Base-by-base conservation (phyloP, 2,113 vertebrate species). In the Lagopus leucura region DNA sequence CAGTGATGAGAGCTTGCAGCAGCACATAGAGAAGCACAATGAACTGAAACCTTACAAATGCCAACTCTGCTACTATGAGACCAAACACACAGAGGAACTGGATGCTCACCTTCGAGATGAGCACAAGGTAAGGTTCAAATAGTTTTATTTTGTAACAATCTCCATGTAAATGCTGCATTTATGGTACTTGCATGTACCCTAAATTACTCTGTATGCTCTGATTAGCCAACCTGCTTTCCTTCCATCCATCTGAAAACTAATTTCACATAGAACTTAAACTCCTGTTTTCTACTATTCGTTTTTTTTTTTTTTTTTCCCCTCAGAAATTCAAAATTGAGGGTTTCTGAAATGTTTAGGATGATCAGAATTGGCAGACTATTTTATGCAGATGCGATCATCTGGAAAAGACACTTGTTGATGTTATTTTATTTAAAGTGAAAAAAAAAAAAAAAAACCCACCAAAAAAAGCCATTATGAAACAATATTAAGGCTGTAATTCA, bases 11-110 rank as follows among this genome's bases (percentile, higher is more conserved):
- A 98, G 98, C 92, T 98, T 99, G 95, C 99, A 99, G 98, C 98
- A 98, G 76, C 99, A 99, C 98, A 98, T 99, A 95, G 98, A 98
- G 96, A 99, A 99, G 98, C 99, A 99, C 96, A 98, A 98, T 84
- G 98, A 99, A 97, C 97, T 99, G 90, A 99, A 98, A 97, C 99
- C 99, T 72, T 99, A 99, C 97, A 99, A 99, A 96, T 99, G 99
- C 97, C 99, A 99, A 96, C 98, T 99, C 94, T 99, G 99, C 97
- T 99, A 99, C 97, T 99, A 98, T 48, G 99, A 99, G 98, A 98
- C 98, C 98, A 98, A 98, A 96, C 98, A 98, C 87, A 98, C 98
- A 18, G 98, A 98, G 79, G 99, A 99, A 94, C 98, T 99, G 88
- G 99, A 99, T 38, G 85, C 97, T 91, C 99, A 99, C 95, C 98